These are phyloP conservation scores for Amiota communis DNA, from an alignment of 2,888 invertebrate species.

Conservation along the genomic window DNA sequence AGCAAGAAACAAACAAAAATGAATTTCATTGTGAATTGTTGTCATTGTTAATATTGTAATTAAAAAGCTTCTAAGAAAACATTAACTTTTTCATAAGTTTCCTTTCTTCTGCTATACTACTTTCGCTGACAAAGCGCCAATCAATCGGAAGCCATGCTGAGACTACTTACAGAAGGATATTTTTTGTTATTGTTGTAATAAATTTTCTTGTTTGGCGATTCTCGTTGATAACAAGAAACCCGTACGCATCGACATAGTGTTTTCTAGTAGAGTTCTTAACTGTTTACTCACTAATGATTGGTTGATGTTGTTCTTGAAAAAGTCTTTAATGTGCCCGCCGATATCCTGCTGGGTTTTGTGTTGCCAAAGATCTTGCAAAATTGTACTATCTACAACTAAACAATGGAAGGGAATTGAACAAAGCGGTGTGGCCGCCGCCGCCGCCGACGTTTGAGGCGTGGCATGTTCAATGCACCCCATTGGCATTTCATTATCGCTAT, in stretches of 20 bases:
- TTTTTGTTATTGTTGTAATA: conserved; percentile 17
- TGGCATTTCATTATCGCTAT: conserved; percentile 59
- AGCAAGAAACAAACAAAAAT: no score
- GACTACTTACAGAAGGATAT: neutral
- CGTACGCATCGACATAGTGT: no score
- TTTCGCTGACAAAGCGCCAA: conserved; percentile 16
- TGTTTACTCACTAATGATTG: conserved; percentile 16
- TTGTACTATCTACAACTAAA: neutral
- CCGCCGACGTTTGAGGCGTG: conserved; percentile 32
- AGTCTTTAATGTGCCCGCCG: conserved; percentile 39
- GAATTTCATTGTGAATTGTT: no score
- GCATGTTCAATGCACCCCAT: conserved; percentile 47
- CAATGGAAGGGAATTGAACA: neutral
- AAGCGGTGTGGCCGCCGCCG: conserved; percentile 28
- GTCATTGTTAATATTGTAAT: neutral
- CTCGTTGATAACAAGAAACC: conserved; percentile 14
- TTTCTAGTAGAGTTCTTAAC: conserved; percentile 5
- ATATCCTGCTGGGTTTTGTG: conserved; percentile 53
- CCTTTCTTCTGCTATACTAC: no score
- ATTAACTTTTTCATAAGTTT: neutral
- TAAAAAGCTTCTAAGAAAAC: conserved; percentile 24
- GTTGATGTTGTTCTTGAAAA: neutral
- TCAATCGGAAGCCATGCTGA: conserved; percentile 8
- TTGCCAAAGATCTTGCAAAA: conserved; percentile 24
- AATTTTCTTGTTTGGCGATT: conserved; percentile 13